Base-by-base conservation (phyloP, 1,140 invertebrate genomes). In the Danaus melanippus region DNA sequence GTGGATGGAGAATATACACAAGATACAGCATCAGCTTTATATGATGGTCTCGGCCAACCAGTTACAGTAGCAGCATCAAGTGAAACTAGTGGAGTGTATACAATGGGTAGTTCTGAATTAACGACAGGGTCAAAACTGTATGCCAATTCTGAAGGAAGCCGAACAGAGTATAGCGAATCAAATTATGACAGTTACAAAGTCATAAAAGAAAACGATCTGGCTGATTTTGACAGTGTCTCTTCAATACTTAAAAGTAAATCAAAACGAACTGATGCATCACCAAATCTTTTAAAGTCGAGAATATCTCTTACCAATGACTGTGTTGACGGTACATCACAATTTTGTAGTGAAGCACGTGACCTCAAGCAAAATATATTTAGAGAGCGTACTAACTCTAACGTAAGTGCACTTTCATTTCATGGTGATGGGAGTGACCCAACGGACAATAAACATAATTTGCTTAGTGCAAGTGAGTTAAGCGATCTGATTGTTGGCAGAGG, bases 401-500 rank as follows among this genome's bases (percentile, higher is more conserved):
- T 93, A 0, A 94, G 93, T 73, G 90, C 90, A 32, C 89, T 90
- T 8, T 95, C 93, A 56, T 95, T 95, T 69, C 90, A 93, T 32
- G 94, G 94, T n/a, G 94, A 95, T 68, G 94, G 94, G 1, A 95
- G 93, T 70, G 93, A 95, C 79, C 93, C 93, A 3, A 93, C 93
- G 1, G 93, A 93, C 66, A 91, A 90, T 45, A 91, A 92, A 66
- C 93, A 93, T n/a, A 89, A 89, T 40, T 79, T 93, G 45, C 80
- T 95, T 5, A 93, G 93, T 11, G 94, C 93, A 11, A 93, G 93
- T 64, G 93, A 95, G 79, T 79, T 95, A 4, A 94, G 93, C 9
- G 93, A 95, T 71, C 74, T 95, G 15, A 95, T 95, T 50, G 93
- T 95, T 1, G 93, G 93, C 0, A 86, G 92, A 11, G 90, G 90